Evolutionary conservation across 2,888 invertebrate genomes (phyloP).

Genomic region (Apomyelois bistriatella): DNA sequence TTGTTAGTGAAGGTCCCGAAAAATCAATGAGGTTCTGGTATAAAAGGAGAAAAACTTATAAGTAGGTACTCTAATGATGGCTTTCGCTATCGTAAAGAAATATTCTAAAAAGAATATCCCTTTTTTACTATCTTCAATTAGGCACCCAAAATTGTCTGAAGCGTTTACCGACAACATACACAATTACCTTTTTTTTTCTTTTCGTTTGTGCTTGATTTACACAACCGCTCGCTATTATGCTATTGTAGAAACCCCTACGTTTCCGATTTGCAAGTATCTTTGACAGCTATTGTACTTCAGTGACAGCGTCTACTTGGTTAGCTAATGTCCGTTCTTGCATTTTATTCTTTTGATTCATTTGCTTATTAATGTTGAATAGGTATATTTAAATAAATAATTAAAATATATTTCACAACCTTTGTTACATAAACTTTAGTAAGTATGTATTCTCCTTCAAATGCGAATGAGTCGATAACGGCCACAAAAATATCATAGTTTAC

Average conservation of each 20-base stretch:
- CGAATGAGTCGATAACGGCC: too few relatives aligned
- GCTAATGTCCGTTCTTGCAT: constrained; percentile 10
- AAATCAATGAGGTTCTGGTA: not conserved
- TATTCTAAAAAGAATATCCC: constrained; percentile 4
- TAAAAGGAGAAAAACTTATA: not conserved
- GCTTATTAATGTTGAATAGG: not conserved
- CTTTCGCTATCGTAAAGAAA: not conserved
- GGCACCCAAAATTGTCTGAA: constrained; percentile 18
- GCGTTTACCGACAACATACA: constrained; percentile 18
- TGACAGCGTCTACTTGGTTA: constrained; percentile 16
- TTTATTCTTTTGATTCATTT: not conserved
- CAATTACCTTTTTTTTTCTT: constrained; percentile 27
- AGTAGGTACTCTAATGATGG: not conserved
- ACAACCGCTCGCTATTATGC: constrained; percentile 30
- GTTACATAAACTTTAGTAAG: too few relatives aligned
- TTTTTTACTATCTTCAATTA: constrained; percentile 31
- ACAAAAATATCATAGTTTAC: too few relatives aligned
- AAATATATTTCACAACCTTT: too few relatives aligned
- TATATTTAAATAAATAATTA: too few relatives aligned
- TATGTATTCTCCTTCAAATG: too few relatives aligned
- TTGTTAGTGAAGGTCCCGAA: not conserved
- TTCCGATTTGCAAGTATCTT: constrained; percentile 33
- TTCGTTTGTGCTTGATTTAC: constrained; percentile 29
- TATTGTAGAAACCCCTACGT: constrained; percentile 33
- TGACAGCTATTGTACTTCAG: constrained; percentile 41